Base-by-base conservation (phyloP, 2,888 invertebrate genomes). In the Ichneumon xanthorius region DNA sequence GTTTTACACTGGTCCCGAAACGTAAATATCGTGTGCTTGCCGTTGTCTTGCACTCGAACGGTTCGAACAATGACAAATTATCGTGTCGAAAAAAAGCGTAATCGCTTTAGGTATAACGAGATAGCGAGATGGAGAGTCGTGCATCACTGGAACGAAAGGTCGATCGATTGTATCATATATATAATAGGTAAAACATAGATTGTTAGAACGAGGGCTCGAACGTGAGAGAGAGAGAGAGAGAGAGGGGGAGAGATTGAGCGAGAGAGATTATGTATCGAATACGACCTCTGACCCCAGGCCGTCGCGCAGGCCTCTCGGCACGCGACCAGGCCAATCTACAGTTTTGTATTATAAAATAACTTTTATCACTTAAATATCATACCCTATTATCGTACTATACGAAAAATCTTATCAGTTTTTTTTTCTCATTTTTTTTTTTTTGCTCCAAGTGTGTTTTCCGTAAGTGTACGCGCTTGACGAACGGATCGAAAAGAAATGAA, bases 91-190 rank as follows among this genome's bases (percentile, higher is more conserved):
- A 50, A 61, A 33, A 53, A 30, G 55, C 33, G 67, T 70, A 30
- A 70, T 55, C 14, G 61, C 61, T 84, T 78, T 68, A 33, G 19
- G 16, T 11, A 50, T 40, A 50, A 26, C 40, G 61, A 68, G 50
- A 48, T 19, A 68, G 71, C 65, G 45, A 68, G 45, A 75, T 50
- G 45, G 68, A 70, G 77, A 75, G 75, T 84, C 84, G 86, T 82
- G 84, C 48, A 80, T 72, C 22, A 80, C 58, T 67, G 61, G 72
- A 82, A 83, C 85, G 87, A 87, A 86, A 84, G 80, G 82, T 87
- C 85, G 71, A 84, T 86, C 84, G 87, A 87, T 87, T 82, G 81
- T 87, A 88, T 87, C 83, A 40, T 40, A 84, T 82, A 76, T 75
- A 87, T 82, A 86, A 80, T 76, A 73, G 81, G 67, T 84, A 84